A percentile compares a stretch with the other conserved stretches of the same genome.
Evolutionary conservation across 2,113 vertebrate genomes (phyloP).

Genomic region (Nanger granti): DNA sequence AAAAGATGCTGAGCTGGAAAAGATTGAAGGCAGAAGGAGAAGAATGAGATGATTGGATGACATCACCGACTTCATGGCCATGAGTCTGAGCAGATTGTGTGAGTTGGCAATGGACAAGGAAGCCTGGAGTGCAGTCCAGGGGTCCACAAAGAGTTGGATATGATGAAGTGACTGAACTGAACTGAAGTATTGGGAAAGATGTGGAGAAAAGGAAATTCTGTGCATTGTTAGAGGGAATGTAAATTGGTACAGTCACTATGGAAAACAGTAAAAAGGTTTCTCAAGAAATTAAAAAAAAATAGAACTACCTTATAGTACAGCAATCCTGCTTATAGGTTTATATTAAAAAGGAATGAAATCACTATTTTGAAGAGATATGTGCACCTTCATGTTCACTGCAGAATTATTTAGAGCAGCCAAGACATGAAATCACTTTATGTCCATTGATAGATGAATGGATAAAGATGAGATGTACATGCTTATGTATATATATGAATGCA

Average conservation of each 20-base stretch:
- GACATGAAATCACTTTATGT: not conserved
- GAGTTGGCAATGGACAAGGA: not conserved
- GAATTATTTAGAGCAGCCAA: not conserved
- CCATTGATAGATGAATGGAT: not conserved
- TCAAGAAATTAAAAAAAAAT: not conserved
- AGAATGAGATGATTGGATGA: not conserved
- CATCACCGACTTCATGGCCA: not conserved
- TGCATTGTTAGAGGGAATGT: not conserved
- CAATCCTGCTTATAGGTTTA: not conserved
- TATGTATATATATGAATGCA: not conserved
- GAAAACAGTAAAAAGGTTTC: not conserved
- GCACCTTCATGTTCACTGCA: not conserved
- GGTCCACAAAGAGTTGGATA: not conserved
- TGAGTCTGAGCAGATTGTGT: not conserved
- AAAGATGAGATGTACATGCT: not conserved
- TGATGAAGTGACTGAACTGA: not conserved
- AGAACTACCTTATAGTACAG: not conserved
- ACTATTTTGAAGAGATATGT: not conserved
- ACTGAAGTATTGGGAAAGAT: not conserved
- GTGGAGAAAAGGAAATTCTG: not conserved
- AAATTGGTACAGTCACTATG: not conserved
- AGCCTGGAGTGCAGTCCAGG: not conserved
- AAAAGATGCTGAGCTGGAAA: not conserved
- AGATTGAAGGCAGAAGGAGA: not conserved
- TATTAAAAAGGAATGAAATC: not conserved